These are phyloP conservation scores for Sinocyclocheilus grahami DNA, from an alignment of 2,113 vertebrate genomes.

Conservation along the genomic window DNA sequence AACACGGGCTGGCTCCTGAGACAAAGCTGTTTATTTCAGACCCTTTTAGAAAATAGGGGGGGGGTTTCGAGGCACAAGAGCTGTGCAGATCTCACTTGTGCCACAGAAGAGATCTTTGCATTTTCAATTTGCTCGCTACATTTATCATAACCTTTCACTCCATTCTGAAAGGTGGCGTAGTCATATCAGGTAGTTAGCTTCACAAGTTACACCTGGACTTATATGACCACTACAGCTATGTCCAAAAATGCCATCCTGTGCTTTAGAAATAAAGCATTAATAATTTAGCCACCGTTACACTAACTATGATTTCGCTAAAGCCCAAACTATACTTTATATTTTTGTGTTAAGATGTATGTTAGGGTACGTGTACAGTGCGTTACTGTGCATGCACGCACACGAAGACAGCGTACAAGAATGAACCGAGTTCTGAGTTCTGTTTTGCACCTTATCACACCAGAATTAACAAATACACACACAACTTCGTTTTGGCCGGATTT, in stretches of 20 bases:
- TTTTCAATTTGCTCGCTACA: conserved; percentile 41
- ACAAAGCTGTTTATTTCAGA: conserved; percentile 59
- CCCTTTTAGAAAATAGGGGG: conserved; percentile 32
- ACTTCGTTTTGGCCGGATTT: too few species aligned
- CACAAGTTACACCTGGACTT: conserved; percentile 1
- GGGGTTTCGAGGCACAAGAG: conserved; percentile 10
- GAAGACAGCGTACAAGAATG: too few species aligned
- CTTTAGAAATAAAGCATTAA: background rate
- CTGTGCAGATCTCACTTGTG: conserved; percentile 28
- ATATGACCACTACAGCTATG: background rate
- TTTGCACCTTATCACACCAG: too few species aligned
- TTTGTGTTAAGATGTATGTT: background rate
- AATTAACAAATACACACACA: background rate
- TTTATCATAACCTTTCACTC: conserved; percentile 37
- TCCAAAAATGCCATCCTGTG: background rate
- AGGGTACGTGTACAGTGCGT: background rate
- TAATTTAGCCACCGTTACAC: background rate
- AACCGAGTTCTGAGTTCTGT: too few species aligned
- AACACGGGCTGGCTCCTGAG: conserved; percentile 32
- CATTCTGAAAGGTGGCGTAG: conserved; percentile 18
- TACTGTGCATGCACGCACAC: too few species aligned
- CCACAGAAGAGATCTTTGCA: conserved; percentile 10
- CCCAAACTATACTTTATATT: too few species aligned
- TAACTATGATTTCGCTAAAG: background rate
- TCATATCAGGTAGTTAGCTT: conserved; percentile 27